Evolutionary conservation across 1,140 invertebrate genomes (phyloP).

Genomic region (Aphelinus certus): DNA sequence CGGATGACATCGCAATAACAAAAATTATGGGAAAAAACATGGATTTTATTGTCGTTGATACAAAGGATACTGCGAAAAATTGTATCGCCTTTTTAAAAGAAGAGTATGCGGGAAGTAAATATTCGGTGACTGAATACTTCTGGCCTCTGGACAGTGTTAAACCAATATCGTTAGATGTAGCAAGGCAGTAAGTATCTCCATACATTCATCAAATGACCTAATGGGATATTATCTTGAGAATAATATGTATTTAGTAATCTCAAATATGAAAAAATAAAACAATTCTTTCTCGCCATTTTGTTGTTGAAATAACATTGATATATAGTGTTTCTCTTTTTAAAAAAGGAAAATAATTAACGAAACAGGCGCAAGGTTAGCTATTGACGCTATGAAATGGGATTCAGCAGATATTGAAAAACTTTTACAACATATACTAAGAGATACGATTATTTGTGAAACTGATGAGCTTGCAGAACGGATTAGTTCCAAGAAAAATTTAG

Average conservation of each 20-base stretch:
- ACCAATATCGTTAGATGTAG: slow-evolving; percentile 27
- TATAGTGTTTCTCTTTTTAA: slow-evolving; percentile 36
- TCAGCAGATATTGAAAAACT: slow-evolving; percentile 88
- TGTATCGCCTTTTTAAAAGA: slow-evolving; percentile 97
- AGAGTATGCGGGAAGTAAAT: slow-evolving; percentile 83
- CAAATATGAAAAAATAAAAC: too few relatives aligned
- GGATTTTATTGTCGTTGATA: slow-evolving; percentile 98
- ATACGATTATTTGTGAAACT: slow-evolving; percentile 94
- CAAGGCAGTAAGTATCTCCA: too few relatives aligned
- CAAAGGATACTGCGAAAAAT: slow-evolving; percentile 88
- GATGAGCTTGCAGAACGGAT: slow-evolving; percentile 73
- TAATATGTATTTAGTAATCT: too few relatives aligned
- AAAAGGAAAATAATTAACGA: slow-evolving; percentile 85
- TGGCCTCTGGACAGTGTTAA: slow-evolving; percentile 93
- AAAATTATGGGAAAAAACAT: slow-evolving; percentile 96
- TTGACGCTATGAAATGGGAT: slow-evolving; percentile 93
- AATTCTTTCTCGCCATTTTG: too few relatives aligned
- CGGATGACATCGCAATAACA: slow-evolving; percentile 88
- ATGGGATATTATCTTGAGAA: too few relatives aligned
- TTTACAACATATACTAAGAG: slow-evolving; percentile 94
- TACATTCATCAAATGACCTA: too few relatives aligned
- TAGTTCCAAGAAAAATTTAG: slow-evolving; percentile 68
- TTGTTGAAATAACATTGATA: too few relatives aligned
- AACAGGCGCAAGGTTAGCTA: slow-evolving; percentile 89
- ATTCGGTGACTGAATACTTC: slow-evolving; percentile 80